A percentile compares a stretch with the other conserved stretches of the same genome.
These are phyloP conservation scores for Brachypalpus laphriformis DNA, from an alignment of 2,888 invertebrate species.

Conservation along the genomic window DNA sequence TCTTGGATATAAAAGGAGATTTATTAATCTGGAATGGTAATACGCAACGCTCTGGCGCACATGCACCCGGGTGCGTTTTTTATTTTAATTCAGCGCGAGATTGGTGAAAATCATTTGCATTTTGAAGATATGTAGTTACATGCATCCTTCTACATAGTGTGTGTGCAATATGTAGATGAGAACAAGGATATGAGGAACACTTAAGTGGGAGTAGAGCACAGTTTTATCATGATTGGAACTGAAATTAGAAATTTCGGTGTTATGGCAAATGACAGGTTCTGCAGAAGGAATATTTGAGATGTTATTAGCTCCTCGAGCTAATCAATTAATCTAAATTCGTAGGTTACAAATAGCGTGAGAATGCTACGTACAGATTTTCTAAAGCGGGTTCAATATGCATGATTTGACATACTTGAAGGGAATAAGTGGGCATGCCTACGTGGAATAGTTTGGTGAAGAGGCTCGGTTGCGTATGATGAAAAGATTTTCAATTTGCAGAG, in stretches of 20 bases:
- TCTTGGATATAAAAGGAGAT: conserved; percentile 62
- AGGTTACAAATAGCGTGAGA: too few species aligned
- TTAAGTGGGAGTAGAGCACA: not conserved
- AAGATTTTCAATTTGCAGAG: too few species aligned
- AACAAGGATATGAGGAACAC: not conserved
- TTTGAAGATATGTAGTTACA: conserved; percentile 27
- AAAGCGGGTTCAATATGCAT: too few species aligned
- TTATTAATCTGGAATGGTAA: conserved; percentile 70
- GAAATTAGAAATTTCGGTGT: not conserved
- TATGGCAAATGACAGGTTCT: not conserved
- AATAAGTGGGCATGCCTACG: too few species aligned
- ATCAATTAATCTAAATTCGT: too few species aligned
- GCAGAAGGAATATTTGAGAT: not conserved
- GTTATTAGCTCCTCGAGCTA: not conserved
- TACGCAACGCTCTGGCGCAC: conserved; percentile 26
- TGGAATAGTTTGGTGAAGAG: too few species aligned
- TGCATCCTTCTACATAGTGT: too few species aligned
- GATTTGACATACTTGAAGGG: too few species aligned
- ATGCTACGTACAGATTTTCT: too few species aligned
- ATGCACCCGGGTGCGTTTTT: conserved; percentile 43
- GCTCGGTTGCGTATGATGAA: too few species aligned
- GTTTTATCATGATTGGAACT: not conserved
- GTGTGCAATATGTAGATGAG: not conserved
- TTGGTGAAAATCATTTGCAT: conserved; percentile 45
- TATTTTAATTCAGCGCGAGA: conserved; percentile 33